Percentiles rank a stretch among this genome's conserved stretches.
Evolutionary conservation across 2,797 vertebrate genomes (phyloP).

Genomic region (Gorsachius magnificus): DNA sequence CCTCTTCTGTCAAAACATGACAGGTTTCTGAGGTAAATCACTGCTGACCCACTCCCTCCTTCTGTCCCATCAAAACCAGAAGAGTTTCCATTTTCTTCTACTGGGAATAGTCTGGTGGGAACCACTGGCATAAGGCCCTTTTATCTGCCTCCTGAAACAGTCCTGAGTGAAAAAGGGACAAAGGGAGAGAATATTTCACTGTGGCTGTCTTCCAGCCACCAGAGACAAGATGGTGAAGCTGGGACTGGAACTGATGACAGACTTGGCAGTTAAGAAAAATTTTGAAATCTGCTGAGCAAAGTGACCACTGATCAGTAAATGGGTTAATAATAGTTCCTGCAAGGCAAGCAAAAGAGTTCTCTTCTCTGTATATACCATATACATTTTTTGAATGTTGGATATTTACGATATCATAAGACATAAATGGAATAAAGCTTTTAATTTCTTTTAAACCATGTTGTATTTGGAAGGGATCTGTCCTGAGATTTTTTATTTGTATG

Average conservation of each 20-base stretch:
- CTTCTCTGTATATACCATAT: neutral
- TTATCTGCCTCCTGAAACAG: neutral
- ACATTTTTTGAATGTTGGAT: neutral
- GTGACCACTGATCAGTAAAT: neutral
- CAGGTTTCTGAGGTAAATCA: neutral
- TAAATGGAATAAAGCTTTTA: neutral
- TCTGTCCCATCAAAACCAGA: neutral
- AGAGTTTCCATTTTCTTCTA: neutral
- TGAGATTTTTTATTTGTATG: neutral
- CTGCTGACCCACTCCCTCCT: neutral
- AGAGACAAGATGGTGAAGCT: neutral
- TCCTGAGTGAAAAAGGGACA: neutral
- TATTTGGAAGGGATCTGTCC: neutral
- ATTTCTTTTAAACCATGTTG: neutral
- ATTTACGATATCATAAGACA: neutral
- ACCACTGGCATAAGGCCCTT: neutral
- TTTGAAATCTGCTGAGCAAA: neutral
- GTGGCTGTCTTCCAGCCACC: neutral
- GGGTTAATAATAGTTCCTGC: neutral
- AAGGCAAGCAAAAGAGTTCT: neutral
- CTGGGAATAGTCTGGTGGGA: neutral
- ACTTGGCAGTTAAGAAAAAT: neutral
- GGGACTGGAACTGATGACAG: neutral
- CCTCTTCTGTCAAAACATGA: neutral
- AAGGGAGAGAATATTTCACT: neutral